Evolutionary conservation across 53 echinoderm and acorn worm species (phyloP).

Genomic region (Holothuria leucospilota): DNA sequence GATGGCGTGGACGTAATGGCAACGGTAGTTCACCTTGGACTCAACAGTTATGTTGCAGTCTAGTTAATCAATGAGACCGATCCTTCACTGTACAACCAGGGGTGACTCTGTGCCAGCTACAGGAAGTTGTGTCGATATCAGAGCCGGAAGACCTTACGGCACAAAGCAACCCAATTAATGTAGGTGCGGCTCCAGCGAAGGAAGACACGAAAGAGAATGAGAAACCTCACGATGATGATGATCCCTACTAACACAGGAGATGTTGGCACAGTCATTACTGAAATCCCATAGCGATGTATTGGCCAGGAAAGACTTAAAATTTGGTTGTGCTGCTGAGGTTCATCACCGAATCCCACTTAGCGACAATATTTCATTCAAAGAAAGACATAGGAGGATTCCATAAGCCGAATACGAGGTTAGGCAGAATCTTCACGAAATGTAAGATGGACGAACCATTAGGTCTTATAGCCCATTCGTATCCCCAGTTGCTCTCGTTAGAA

Average conservation of each 20-base stretch:
- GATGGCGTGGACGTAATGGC: too few species aligned
- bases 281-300: constrained; percentile 43
- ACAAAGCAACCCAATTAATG: neutral
- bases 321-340: constrained; percentile 43
- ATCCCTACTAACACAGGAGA: neutral
- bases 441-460: constrained; percentile 48
- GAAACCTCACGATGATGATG: neutral
- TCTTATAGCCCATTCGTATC: constrained; percentile 47
- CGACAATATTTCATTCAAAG: constrained; percentile 56
- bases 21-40: too few species aligned
- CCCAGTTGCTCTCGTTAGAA: constrained; percentile 58
- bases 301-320: constrained; percentile 32
- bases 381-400: constrained; percentile 55
- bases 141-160: neutral
- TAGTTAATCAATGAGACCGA: too few species aligned
- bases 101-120: neutral
- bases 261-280: neutral
- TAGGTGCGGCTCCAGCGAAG: neutral
- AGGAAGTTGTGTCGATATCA: neutral
- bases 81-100: neutral
- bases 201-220: neutral
- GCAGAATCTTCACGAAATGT: constrained; percentile 48
- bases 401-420: constrained; percentile 43
- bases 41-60: too few species aligned
- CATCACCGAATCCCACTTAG: constrained; percentile 51